Base-by-base conservation (phyloP, 2,888 invertebrate species). In the Diaprepes abbreviatus region DNA sequence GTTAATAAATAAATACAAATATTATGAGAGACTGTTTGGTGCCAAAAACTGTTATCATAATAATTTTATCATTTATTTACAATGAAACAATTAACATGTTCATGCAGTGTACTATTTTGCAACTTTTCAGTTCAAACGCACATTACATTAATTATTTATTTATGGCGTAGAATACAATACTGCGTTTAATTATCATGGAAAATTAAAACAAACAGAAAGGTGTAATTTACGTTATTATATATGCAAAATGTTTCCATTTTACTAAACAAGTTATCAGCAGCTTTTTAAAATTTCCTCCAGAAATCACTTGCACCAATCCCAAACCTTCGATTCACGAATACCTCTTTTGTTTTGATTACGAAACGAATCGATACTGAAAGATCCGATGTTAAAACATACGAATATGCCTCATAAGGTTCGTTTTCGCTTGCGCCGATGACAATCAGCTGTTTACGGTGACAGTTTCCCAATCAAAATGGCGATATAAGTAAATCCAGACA, bases 391-490 rank as follows among this genome's bases (percentile, higher is more conserved):
- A 16, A 14, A 19, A 70, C 59, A 70, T 75, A 72, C 43, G 55
- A 16, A n/a, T 14, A 16, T 40, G 75, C 73, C 58, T 66, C 74
- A 40, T 58, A 59, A 67, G 50, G 68, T 66, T 76, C 59, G 70
- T 63, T 38, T 74, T 70, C 52, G 64, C 65, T 57, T 57, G 64
- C 19, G 67, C 57, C 57, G 33, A 48, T 52, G 62, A 68, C 72
- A 78, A 83, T 83, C 83, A 83, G 83, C 83, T 83, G 83, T 82
- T 82, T 75, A 63, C 66, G 66, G 74, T 81, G 81, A 81, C 82
- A 82, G 80, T 80, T 80, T 76, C 74, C 68, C 45, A 71, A 66
- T 70, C 72, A 83, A 82, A 79, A 83, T 83, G 83, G 83, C 83
- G 82, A 74, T 78, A 65, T 76, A 75, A 74, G 78, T 76, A 76